Base-by-base conservation (phyloP, 2,797 vertebrate species). In the Gobionotothen gibberifrons region DNA sequence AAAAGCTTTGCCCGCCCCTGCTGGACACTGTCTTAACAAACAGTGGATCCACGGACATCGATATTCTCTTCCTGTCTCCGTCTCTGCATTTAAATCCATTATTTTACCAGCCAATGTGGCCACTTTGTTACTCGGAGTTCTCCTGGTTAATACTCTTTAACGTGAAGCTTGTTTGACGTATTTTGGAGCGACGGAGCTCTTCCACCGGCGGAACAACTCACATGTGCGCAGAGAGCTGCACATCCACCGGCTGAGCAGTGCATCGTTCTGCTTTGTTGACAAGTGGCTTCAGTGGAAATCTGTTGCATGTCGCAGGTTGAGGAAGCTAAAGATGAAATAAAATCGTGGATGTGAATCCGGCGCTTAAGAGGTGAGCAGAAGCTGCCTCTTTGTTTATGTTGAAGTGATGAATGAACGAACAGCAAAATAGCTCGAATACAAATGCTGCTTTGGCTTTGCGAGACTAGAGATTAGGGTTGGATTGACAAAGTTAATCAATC, bases 1-100 rank as follows among this genome's bases (percentile, higher is more conserved):
- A 83, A 76, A 64, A 15, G 13, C 69, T 82, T 4, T 0, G 63
- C n/a, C 15, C 76, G 62, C 42, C 78, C 68, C 85, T 86, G 88
- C 4, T n/a, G 1, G 29, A 12, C 29, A 36, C 32, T 36, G 32
- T 53, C 68, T 54, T 48, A 10, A 16, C 43, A 36, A 58, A 47
- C 75, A 5, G 44, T 2, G 53, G 56, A 51, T 55, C 11, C 70
- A 16, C 46, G 40, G 26, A 58, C 76, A 54, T 75, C 69, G 59
- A 68, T 26, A 5, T n/a, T 0, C 58, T 51, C 60, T 44, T 52
- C 48, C 32, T 56, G 46, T 14, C 58, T 7, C 48, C 4, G 42
- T 55, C 63, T 61, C 19, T 47, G 36, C 4, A 53, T 72, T 29
- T 6, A 55, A 67, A 53, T 3, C 58, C 26, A 19, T 10, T 9